phyloP scores from a whole-genome alignment of 2,113 vertebrate genomes.

The Lagopus leucura region DNA sequence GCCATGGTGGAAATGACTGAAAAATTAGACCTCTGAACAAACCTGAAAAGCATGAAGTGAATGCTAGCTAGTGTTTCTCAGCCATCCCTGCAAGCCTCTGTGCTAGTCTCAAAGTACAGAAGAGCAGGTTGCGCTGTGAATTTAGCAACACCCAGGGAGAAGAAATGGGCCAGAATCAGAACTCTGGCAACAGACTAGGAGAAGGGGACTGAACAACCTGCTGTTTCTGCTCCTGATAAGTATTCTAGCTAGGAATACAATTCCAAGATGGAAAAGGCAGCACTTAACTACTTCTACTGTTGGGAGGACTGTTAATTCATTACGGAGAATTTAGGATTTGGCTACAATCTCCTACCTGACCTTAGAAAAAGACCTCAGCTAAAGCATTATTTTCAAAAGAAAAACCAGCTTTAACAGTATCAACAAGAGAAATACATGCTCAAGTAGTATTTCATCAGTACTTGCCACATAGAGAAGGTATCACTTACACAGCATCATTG shows the following conservation, averaged over 20 bases:
- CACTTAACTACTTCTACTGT: background rate
- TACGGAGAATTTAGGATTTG: background rate
- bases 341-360: background rate
- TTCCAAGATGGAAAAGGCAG: background rate
- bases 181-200: background rate
- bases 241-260: background rate
- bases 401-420: background rate
- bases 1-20: background rate
- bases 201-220: background rate
- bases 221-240: background rate
- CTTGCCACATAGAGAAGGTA: background rate
- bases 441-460: background rate
- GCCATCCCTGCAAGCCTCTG: background rate
- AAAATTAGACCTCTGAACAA: conserved; percentile 2
- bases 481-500: background rate
- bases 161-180: background rate
- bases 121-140: background rate
- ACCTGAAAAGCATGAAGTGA: conserved; percentile 7
- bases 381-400: background rate
- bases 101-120: background rate
- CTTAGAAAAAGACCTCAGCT: background rate
- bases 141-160: background rate
- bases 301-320: background rate
- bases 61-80: background rate
- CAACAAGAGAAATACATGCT: background rate